Base-by-base conservation (phyloP, 2,113 vertebrate genomes). In the Amphiprion ocellaris region DNA sequence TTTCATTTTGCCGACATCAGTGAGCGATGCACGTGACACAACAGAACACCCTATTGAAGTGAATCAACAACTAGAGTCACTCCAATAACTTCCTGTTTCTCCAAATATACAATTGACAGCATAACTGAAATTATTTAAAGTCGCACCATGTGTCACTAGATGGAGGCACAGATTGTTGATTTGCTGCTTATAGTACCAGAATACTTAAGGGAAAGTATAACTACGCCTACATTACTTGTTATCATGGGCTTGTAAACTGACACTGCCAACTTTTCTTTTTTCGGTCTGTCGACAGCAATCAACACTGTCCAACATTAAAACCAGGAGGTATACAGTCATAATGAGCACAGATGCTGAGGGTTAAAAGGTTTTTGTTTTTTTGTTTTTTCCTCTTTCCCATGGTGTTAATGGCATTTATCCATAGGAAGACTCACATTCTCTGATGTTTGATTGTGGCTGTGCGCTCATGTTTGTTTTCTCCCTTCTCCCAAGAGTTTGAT, bases 401-500 rank as follows among this genome's bases (percentile, higher is more conserved):
- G 23, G n/a, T 65, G 4, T 56, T 55, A 62, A 74, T 71, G 50
- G 63, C 63, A 58, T 70, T 66, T n/a, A 87, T 86, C 59, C 24
- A 69, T 50, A 54, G 56, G 21, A 73, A 44, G 46, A 12, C 41
- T 71, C 46, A 0, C 5, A 23, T 46, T 78, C 54, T 74, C 15
- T 14, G 58, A 16, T 73, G 44, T 85, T 82, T 61, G 72, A 83
- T 81, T 62, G 44, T 73, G 41, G 33, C 17, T 59, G n/a, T 19
- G 41, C 0, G 11, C 15, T 28, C 10, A 49, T 82, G 67, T 84
- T 79, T 84, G 68, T 81, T 81, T 86, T 77, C 28, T 4, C 19
- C 19, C 54, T 60, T 28, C 50, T 86, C 84, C 79, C 84, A 74
- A 73, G 84, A 91, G 84, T 79, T 90, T 88, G 87, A 88, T 90